Evolutionary conservation across 2,888 invertebrate genomes (phyloP).

Genomic region (Tromatobia lineatoria): DNA sequence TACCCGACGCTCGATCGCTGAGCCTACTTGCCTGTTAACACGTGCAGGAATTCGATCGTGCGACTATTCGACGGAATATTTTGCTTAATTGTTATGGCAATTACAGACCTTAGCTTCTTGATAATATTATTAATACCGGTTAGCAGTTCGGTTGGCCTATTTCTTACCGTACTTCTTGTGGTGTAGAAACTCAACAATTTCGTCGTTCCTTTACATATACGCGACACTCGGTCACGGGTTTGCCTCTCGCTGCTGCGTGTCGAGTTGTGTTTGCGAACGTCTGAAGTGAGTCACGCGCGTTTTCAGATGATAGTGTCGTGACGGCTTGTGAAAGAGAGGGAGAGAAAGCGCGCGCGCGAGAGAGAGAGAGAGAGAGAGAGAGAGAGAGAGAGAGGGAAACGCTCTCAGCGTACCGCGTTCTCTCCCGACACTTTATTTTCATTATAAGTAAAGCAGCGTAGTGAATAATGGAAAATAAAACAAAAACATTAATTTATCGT

Average conservation of each 20-base stretch:
- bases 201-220: background rate
- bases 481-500: slow-evolving; percentile 22
- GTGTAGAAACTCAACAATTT: background rate
- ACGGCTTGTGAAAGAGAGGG: background rate
- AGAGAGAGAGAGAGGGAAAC: background rate
- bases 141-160: background rate
- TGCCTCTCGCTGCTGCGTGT: slow-evolving; percentile 26
- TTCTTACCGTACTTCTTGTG: background rate
- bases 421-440: background rate
- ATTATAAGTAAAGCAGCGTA: slow-evolving; percentile 1
- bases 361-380: background rate
- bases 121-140: slow-evolving; percentile 29
- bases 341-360: background rate
- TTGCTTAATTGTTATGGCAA: background rate
- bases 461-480: slow-evolving; percentile 18
- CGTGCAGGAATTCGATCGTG: slow-evolving; percentile 28
- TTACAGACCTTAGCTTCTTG: background rate
- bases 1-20: slow-evolving; percentile 2
- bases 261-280: slow-evolving; percentile 40
- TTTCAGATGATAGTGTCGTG: slow-evolving; percentile 42
- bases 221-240: slow-evolving; percentile 24
- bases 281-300: slow-evolving; percentile 52
- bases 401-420: background rate
- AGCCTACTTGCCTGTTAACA: slow-evolving; percentile 3
- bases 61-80: slow-evolving; percentile 25